Conservation (phyloP, 2,888 invertebrate genomes). For the Amphipoea lucens region DNA sequence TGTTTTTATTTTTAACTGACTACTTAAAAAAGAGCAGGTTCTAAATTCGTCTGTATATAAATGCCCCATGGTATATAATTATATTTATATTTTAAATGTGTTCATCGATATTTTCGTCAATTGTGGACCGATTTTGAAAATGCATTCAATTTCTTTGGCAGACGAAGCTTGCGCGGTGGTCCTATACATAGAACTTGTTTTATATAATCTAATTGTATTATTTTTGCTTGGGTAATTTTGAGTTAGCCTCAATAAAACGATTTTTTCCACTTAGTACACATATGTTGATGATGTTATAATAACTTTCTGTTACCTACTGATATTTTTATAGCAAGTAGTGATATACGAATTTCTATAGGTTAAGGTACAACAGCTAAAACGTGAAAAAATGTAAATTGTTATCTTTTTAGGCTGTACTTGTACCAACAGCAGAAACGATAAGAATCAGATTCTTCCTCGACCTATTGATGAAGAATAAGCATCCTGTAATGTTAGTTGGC, state of each 20-base stretch:
- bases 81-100: not conserved
- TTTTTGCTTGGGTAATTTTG: not conserved
- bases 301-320: not conserved
- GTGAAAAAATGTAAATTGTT: not conserved
- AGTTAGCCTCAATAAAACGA: not conserved
- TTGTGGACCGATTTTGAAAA: not conserved
- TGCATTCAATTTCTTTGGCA: not conserved
- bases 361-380: not conserved
- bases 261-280: not conserved
- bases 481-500: slow-evolving; percentile 98
- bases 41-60: not conserved
- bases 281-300: not conserved
- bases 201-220: not conserved
- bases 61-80: no score
- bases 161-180: not conserved
- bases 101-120: not conserved
- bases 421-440: slow-evolving; percentile 98
- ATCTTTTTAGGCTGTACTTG: slow-evolving; percentile 93
- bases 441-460: slow-evolving; percentile 97
- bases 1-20: not conserved
- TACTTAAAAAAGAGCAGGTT: not conserved
- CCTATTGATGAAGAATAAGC: slow-evolving; percentile 95
- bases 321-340: not conserved
- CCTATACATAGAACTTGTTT: not conserved
- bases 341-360: not conserved